Percentiles rank a stretch among this genome's conserved stretches.
phyloP scores from a whole-genome alignment of 2,888 invertebrate species.

The Stenodema calcarata region DNA sequence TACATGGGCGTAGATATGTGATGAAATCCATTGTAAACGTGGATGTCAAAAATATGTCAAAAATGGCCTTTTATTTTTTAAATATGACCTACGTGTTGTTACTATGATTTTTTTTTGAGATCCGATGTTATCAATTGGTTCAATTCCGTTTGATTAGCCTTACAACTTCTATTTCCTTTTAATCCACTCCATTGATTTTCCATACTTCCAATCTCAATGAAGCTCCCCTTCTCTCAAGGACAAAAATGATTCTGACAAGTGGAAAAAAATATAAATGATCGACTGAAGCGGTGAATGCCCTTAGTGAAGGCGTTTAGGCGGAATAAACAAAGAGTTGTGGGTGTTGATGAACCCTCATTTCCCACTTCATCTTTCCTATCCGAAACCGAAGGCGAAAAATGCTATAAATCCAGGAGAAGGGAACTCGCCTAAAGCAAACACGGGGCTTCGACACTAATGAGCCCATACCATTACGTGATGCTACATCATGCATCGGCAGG shows the following conservation, averaged over 20 bases:
- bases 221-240: background rate
- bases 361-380: background rate
- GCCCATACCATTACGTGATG: slow-evolving; percentile 35
- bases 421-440: slow-evolving; percentile 44
- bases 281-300: slow-evolving; percentile 24
- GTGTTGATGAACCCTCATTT: slow-evolving; percentile 39
- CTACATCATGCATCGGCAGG: slow-evolving; percentile 44
- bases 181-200: background rate
- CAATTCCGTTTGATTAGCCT: no score
- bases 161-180: background rate
- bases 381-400: slow-evolving; percentile 13
- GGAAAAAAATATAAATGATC: background rate
- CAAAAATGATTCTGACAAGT: background rate
- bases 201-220: background rate
- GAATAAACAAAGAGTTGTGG: slow-evolving; percentile 38
- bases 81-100: no score
- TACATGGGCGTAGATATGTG: no score
- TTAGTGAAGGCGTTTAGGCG: slow-evolving; percentile 36
- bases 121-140: no score
- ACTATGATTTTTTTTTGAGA: no score
- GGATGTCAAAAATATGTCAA: no score
- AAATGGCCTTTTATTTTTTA: no score
- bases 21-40: no score
- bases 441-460: slow-evolving; percentile 44
- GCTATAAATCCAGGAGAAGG: slow-evolving; percentile 34